Conservation (phyloP, 2,113 vertebrate species). For the Bolborhynchus lineola region DNA sequence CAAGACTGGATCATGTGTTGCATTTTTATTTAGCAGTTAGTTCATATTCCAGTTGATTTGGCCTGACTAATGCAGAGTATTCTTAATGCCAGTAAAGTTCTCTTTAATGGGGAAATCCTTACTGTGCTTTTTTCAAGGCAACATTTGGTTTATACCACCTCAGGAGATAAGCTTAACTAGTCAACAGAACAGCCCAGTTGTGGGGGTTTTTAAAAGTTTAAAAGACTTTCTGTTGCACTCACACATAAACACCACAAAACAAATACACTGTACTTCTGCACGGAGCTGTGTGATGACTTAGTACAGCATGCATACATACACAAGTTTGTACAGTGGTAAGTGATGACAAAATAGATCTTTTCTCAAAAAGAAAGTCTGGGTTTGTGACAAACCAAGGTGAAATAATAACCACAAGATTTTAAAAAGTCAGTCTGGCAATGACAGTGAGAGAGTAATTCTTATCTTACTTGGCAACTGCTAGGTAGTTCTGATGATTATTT, state of each 20-base stretch:
- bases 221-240: neutral
- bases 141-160: neutral
- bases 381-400: neutral
- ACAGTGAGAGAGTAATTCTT: neutral
- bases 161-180: neutral
- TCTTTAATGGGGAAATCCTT: neutral
- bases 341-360: neutral
- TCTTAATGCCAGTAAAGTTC: neutral
- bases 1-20: no score
- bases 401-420: neutral
- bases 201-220: neutral
- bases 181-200: neutral
- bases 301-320: neutral
- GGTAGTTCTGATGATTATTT: neutral
- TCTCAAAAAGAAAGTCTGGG: neutral
- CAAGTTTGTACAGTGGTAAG: neutral
- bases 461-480: neutral
- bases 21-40: neutral
- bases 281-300: neutral
- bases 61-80: neutral
- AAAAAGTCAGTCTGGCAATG: neutral
- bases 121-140: neutral
- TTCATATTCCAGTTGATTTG: neutral
- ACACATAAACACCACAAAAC: neutral
- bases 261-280: neutral